These are phyloP conservation scores for Falco rusticolus DNA, from an alignment of 2,797 vertebrate genomes.

Conservation along the genomic window DNA sequence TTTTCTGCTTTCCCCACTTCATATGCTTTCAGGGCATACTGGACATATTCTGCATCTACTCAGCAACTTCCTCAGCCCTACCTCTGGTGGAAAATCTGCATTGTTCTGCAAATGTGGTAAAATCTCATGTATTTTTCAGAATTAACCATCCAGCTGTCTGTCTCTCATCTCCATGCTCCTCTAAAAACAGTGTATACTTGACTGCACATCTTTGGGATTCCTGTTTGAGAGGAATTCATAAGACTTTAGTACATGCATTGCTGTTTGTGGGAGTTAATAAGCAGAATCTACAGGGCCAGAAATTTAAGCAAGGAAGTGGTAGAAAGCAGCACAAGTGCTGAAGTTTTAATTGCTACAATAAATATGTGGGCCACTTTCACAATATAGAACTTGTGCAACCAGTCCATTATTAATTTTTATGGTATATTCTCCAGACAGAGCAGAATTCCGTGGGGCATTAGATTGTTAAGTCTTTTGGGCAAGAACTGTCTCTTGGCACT, in stretches of 20 bases:
- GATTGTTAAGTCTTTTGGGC: conserved; percentile 42
- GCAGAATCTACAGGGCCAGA: not conserved
- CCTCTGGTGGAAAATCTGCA: not conserved
- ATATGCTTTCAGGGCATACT: not conserved
- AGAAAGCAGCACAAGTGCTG: conserved; percentile 9
- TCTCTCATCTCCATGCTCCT: not conserved
- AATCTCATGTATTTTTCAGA: not conserved
- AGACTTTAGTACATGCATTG: not conserved
- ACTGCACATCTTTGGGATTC: not conserved
- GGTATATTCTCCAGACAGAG: conserved; percentile 19
- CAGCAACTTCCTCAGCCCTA: not conserved
- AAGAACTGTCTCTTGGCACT: conserved; percentile 7
- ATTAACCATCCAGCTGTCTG: not conserved
- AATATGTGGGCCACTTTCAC: conserved; percentile 3
- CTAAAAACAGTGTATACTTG: not conserved
- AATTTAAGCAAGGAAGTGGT: not conserved
- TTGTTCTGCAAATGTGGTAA: not conserved
- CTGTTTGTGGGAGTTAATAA: not conserved
- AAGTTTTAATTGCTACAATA: conserved; percentile 44
- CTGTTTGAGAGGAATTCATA: not conserved
- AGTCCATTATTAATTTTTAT: conserved; percentile 53
- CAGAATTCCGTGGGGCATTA: not conserved
- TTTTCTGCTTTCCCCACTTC: not conserved
- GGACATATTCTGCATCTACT: not conserved
- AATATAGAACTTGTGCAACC: not conserved